Conservation (phyloP, 1,140 invertebrate genomes). For the Drosophila hydei region DNA sequence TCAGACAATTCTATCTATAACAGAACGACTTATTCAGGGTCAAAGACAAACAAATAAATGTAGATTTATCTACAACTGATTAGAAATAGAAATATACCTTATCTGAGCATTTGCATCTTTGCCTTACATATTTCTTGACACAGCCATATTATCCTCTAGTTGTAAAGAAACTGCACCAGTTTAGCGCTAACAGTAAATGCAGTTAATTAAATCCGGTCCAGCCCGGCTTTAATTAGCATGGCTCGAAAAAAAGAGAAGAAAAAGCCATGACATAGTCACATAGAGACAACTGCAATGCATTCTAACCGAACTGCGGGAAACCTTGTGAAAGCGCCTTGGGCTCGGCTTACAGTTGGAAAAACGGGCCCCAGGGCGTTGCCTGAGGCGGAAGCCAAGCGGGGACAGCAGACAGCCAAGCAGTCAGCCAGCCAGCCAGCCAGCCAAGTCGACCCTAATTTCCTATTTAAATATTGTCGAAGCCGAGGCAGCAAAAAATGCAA, state of each 20-base stretch:
- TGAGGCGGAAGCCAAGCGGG: slow-evolving; percentile 47
- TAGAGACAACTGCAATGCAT: slow-evolving; percentile 7
- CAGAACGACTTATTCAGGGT: too few species aligned
- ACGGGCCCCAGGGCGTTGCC: slow-evolving; percentile 21
- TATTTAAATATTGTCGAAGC: slow-evolving; percentile 60
- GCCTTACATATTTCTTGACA: not conserved
- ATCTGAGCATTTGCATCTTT: not conserved
- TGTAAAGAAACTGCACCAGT: slow-evolving; percentile 39
- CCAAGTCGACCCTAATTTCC: slow-evolving; percentile 64
- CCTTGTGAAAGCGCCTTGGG: slow-evolving; percentile 52
- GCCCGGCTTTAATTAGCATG: slow-evolving; percentile 50
- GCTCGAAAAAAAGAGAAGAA: slow-evolving; percentile 5
- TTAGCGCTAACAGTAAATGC: slow-evolving; percentile 53
- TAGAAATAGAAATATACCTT: not conserved
- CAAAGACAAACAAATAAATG: too few species aligned
- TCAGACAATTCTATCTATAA: too few species aligned
- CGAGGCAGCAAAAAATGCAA: slow-evolving; percentile 39
- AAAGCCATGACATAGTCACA: slow-evolving; percentile 5
- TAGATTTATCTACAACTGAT: too few species aligned
- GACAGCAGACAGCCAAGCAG: slow-evolving; percentile 13
- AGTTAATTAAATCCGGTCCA: slow-evolving; percentile 40
- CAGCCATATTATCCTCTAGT: not conserved
- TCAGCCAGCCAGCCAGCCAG: slow-evolving; percentile 6
- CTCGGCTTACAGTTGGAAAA: slow-evolving; percentile 34
- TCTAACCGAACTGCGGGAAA: slow-evolving; percentile 47